Evolutionary conservation across 2,113 vertebrate genomes (phyloP), one percentile per base, ranked within the genome.

Genomic region (Perca schrenkii): DNA sequence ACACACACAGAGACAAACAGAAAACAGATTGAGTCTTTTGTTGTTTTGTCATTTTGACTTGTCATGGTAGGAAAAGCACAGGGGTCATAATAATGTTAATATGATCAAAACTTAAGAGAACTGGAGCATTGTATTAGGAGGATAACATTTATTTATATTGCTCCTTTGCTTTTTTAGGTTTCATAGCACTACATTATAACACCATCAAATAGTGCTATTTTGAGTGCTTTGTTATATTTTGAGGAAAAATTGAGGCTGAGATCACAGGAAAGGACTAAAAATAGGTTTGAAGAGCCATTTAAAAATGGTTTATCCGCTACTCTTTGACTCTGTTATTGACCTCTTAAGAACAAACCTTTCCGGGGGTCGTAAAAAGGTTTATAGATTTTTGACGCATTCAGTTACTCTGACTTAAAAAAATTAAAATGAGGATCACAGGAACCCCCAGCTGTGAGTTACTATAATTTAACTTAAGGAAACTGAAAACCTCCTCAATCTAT

Each of bases 251-350:
- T 19, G 15, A 52, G 25, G 49, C 19, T 21, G 17, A 53, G 19
- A 21, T 66, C 52, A 57, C 10, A 77, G 17, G n/a, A 36, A 49
- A 11, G 7, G n/a, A 70, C 28, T 43, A 8, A 43, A 70, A 82
- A 73, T 50, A 80, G 19, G 7, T 46, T 67, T 31, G 7, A 61
- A 34, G 3, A 58, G 25, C 36, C 34, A 4, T 16, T 34, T 13
- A 43, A 36, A 40, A 28, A 64, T 7, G 6, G 3, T 64, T 28
- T 17, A 4, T 21, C 17, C 40, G 56, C 57, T 36, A 15, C 49
- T 54, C 50, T 54, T 4, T 19, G 16, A 19, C 19, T 57, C 3
- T 15, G 16, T 40, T 43, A 43, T 11, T 25, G 34, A 56, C 34
- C 8, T 54, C 11, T 25, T 19, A 21, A 31, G 3, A 68, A 34